These are phyloP conservation scores for Carposina sasakii DNA, from an alignment of 1,140 invertebrate species.

Conservation along the genomic window DNA sequence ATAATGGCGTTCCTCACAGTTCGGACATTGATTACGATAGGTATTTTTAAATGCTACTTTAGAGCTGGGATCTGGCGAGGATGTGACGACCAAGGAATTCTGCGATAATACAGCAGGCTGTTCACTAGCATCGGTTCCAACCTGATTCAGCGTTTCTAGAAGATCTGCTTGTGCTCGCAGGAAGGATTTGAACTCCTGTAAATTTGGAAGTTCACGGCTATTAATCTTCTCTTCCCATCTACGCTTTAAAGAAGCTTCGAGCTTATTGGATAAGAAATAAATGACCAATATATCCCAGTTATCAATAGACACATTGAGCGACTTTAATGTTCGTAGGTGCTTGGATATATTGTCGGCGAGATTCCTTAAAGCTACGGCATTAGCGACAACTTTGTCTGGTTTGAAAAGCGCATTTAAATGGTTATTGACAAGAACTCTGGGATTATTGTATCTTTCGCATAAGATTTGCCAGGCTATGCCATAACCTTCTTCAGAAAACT, in stretches of 20 bases:
- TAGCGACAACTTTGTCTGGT: not conserved
- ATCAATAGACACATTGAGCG: not conserved
- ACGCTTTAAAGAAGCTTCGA: not conserved
- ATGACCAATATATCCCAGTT: not conserved
- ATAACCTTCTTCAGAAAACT: not conserved
- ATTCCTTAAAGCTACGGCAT: not conserved
- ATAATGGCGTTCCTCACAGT: not conserved
- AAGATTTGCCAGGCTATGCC: not conserved
- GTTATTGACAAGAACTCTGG: not conserved
- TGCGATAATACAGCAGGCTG: not conserved
- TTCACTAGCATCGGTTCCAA: not conserved
- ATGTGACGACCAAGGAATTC: conserved; percentile 1
- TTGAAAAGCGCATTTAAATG: not conserved
- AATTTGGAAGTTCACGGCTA: not conserved
- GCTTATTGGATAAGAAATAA: not conserved
- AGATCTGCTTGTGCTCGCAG: not conserved
- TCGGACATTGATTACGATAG: not conserved
- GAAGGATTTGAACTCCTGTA: not conserved
- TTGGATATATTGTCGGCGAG: conserved; percentile 1
- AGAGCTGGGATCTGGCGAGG: not conserved
- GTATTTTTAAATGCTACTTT: not conserved
- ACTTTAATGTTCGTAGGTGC: not conserved
- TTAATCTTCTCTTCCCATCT: conserved; percentile 3
- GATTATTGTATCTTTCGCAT: conserved; percentile 1
- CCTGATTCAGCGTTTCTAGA: not conserved